These are phyloP conservation scores for Engystomops pustulosus DNA, from an alignment of 2,113 vertebrate genomes.

Conservation along the genomic window DNA sequence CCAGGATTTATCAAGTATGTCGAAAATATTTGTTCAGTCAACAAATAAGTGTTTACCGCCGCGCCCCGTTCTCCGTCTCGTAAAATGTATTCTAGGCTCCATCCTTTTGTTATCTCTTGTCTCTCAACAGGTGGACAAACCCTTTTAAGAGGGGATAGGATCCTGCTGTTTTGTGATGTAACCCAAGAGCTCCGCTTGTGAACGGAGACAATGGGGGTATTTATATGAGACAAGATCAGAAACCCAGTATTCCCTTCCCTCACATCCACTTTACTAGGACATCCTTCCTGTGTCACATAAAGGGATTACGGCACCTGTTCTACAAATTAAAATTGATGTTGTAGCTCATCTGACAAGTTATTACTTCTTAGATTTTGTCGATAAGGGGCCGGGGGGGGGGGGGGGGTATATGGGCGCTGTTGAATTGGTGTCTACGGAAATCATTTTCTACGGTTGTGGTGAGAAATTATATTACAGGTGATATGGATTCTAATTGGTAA, in stretches of 20 bases:
- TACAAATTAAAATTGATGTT: not conserved
- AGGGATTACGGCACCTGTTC: not conserved
- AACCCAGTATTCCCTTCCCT: not conserved
- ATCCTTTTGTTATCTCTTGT: conserved; percentile 31
- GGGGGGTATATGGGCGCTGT: too few species aligned
- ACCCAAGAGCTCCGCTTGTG: conserved; percentile 1
- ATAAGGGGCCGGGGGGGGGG: not conserved
- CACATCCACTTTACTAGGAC: not conserved
- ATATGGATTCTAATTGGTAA: too few species aligned
- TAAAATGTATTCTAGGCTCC: conserved; percentile 35
- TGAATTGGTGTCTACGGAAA: not conserved
- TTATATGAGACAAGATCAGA: conserved; percentile 4
- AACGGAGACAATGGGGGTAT: not conserved
- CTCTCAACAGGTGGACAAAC: conserved; percentile 30
- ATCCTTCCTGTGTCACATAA: not conserved
- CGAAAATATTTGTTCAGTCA: not conserved
- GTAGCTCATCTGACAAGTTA: not conserved
- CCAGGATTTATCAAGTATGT: not conserved
- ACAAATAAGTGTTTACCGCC: conserved; percentile 23
- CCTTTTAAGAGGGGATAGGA: not conserved
- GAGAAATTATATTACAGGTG: not conserved
- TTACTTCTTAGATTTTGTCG: not conserved
- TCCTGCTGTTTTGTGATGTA: conserved; percentile 30
- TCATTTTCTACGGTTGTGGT: not conserved
- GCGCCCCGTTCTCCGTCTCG: not conserved